These are phyloP conservation scores for Drosophila sechellia DNA, from an alignment of 1,140 invertebrate species.

Conservation along the genomic window DNA sequence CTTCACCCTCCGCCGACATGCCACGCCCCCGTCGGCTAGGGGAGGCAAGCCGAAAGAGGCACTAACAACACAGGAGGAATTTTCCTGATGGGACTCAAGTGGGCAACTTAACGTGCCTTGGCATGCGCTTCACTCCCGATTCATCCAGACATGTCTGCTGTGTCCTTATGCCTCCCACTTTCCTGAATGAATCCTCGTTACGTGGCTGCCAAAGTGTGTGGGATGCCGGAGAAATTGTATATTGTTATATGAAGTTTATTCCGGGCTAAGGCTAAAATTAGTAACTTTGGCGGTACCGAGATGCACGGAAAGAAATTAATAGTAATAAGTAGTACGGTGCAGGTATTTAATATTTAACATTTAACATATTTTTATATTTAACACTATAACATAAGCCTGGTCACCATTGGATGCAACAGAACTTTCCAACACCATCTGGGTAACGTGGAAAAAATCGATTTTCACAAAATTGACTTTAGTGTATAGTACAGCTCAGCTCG, in stretches of 20 bases:
- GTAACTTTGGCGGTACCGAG: not conserved
- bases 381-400: not conserved
- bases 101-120: constrained; percentile 44
- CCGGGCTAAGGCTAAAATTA: constrained; percentile 20
- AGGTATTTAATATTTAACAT: no score
- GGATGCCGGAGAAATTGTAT: constrained; percentile 12
- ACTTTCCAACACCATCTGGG: not conserved
- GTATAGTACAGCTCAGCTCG: not conserved
- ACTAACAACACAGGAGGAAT: constrained; percentile 9
- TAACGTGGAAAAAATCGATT: no score
- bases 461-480: not conserved
- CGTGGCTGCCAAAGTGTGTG: constrained; percentile 3
- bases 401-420: not conserved
- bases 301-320: not conserved
- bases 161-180: not conserved
- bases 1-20: not conserved
- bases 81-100: constrained; percentile 29
- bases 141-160: not conserved
- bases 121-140: constrained; percentile 31
- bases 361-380: no score
- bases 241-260: constrained; percentile 15
- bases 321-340: not conserved
- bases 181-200: no score
- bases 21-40: not conserved
- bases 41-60: not conserved